Evolutionary conservation across 2,797 vertebrate species (phyloP).

Genomic region (Pseudochromis fuscus): DNA sequence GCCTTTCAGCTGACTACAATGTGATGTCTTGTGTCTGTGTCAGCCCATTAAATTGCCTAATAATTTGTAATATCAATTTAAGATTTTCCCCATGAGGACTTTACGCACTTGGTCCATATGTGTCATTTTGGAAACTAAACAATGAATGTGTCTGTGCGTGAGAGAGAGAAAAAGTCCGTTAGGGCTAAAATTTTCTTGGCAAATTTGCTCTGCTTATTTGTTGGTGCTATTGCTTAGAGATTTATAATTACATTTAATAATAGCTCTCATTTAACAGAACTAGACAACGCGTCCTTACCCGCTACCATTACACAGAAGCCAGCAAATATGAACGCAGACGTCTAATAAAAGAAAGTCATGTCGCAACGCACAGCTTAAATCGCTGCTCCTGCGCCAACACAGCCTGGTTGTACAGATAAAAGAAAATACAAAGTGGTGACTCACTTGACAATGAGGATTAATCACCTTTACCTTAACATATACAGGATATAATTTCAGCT

Average conservation of each 20-base stretch:
- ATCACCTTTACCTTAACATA: not conserved
- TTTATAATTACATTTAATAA: conserved; percentile 6
- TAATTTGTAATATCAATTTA: conserved; percentile 33
- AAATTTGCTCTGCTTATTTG: not conserved
- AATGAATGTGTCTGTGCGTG: not conserved
- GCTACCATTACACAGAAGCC: not conserved
- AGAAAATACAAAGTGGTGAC: not conserved
- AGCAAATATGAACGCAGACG: not conserved
- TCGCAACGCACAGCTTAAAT: not conserved
- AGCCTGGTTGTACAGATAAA: not conserved
- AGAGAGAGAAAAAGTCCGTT: not conserved
- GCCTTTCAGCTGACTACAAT: conserved; percentile 14
- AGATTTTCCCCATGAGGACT: conserved; percentile 14
- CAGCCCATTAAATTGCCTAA: conserved; percentile 43
- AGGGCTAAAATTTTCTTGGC: not conserved
- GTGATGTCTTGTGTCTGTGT: conserved; percentile 21
- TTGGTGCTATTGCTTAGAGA: not conserved
- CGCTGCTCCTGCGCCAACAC: not conserved
- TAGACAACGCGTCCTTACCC: not conserved
- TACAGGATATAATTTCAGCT: not conserved
- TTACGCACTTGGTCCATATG: not conserved
- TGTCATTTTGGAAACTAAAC: not conserved
- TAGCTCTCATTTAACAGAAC: not conserved
- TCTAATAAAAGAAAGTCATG: conserved; percentile 14
- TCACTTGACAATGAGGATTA: conserved; percentile 8